These are phyloP conservation scores for Heteractis magnifica DNA, from an alignment of 92 coral and sea anemone species.

Conservation along the genomic window DNA sequence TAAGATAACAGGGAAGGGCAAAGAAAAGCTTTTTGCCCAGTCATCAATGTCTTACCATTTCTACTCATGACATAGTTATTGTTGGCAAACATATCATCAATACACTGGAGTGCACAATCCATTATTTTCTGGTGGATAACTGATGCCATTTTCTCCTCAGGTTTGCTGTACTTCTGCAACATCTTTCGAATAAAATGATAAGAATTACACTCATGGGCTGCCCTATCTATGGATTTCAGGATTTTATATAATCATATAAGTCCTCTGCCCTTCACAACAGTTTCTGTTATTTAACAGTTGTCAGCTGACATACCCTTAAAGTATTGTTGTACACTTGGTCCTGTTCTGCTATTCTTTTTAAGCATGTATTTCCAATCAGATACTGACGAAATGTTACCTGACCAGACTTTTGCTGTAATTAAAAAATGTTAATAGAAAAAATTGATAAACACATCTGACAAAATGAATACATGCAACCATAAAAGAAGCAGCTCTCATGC, in stretches of 20 bases:
- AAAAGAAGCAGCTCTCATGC: too few species aligned
- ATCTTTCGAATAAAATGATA: constrained; percentile 21
- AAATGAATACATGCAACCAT: neutral
- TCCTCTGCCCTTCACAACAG: too few species aligned
- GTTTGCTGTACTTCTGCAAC: constrained; percentile 60
- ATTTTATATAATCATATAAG: too few species aligned
- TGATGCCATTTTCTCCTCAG: constrained; percentile 28
- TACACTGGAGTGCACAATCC: constrained; percentile 27
- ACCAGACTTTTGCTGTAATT: constrained; percentile 32
- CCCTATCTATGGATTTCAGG: too few species aligned
- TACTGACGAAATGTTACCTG: constrained; percentile 50
- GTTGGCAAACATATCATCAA: constrained; percentile 55
- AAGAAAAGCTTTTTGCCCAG: too few species aligned
- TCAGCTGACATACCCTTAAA: constrained; percentile 30
- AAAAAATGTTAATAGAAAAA: neutral
- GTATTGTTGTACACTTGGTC: constrained; percentile 42
- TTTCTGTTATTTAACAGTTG: too few species aligned
- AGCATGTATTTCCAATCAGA: constrained; percentile 54
- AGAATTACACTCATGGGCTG: neutral
- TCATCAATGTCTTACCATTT: constrained; percentile 52
- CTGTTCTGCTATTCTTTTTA: constrained; percentile 42
- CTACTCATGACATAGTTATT: constrained; percentile 67
- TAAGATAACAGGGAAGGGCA: too few species aligned
- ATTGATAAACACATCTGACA: neutral
- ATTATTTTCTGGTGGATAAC: constrained; percentile 34